Percentiles rank a stretch among this genome's conserved stretches.
Conservation (phyloP, 1,140 invertebrate genomes). For the Aphelenchoides avenae region DNA sequence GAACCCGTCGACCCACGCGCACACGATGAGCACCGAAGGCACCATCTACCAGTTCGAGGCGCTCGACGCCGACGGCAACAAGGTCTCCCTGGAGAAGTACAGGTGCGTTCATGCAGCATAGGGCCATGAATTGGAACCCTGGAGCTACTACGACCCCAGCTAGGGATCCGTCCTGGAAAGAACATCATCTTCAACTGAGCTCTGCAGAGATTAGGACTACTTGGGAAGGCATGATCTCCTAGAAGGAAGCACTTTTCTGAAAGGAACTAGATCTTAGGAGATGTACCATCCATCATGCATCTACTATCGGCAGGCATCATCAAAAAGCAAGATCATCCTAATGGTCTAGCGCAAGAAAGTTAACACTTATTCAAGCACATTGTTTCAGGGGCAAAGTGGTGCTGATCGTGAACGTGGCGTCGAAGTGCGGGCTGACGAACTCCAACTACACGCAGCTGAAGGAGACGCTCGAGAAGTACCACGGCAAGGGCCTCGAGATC, state of each 20-base stretch:
- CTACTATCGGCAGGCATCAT: neutral
- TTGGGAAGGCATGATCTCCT: neutral
- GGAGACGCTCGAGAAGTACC: conserved; percentile 38
- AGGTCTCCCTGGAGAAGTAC: conserved; percentile 63
- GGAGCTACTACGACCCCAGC: too few species aligned
- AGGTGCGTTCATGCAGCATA: conserved; percentile 49
- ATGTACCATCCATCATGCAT: neutral
- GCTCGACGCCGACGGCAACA: conserved; percentile 62
- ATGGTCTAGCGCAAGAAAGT: neutral
- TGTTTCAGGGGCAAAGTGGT: conserved; percentile 40
- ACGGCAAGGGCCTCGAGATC: conserved; percentile 37
- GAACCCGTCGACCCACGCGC: too few species aligned
- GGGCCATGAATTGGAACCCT: neutral
- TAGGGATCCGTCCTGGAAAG: too few species aligned
- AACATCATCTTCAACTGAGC: too few species aligned
- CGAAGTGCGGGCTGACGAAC: conserved; percentile 39
- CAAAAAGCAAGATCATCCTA: neutral
- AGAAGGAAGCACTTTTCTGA: neutral
- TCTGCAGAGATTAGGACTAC: too few species aligned
- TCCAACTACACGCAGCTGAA: conserved; percentile 42
- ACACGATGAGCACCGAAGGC: too few species aligned
- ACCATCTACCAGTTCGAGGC: conserved; percentile 62
- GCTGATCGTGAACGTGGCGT: conserved; percentile 43
- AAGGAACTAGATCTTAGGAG: neutral
- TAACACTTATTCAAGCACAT: conserved; percentile 3